Conservation (phyloP, 53 echinoderm and acorn worm genomes). For the Crossaster papposus region DNA sequence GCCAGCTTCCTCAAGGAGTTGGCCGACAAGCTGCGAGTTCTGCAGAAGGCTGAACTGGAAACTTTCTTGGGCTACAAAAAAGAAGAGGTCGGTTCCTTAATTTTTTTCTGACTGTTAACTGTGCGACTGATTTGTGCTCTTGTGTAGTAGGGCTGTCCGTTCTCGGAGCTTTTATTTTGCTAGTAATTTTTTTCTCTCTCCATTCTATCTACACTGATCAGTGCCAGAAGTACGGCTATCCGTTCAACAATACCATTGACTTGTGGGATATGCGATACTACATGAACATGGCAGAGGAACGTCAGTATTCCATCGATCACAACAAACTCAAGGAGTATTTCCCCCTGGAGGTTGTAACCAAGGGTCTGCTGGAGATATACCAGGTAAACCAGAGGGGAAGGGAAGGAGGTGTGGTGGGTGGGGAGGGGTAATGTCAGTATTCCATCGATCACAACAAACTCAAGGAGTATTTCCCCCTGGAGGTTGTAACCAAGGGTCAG, state of each 20-base stretch:
- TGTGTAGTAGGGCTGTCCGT: too few species aligned
- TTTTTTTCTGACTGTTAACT: too few species aligned
- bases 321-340: constrained; percentile 97
- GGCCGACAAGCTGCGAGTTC: constrained; percentile 72
- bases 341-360: constrained; percentile 92
- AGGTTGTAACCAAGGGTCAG: constrained; percentile 89
- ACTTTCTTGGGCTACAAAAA: constrained; percentile 88
- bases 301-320: constrained; percentile 93
- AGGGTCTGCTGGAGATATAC: constrained; percentile 92
- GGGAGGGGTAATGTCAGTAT: constrained; percentile 47
- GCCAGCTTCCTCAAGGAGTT: constrained; percentile 81
- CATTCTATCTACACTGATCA: constrained; percentile 18
- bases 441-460: constrained; percentile 96
- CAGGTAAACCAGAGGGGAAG: constrained; percentile 66
- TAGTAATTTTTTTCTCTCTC: neutral
- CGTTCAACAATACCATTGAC: constrained; percentile 83
- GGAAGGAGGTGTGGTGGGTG: neutral
- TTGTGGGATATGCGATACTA: constrained; percentile 99
- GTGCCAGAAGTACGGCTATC: constrained; percentile 84
- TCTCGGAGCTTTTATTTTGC: neutral
- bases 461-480: constrained; percentile 97
- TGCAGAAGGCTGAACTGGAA: constrained; percentile 79
- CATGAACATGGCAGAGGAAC: constrained; percentile 99
- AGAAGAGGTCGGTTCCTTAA: constrained; percentile 98
- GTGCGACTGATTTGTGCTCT: too few species aligned